These are phyloP conservation scores for Anadara kagoshimensis DNA, from an alignment of 1,140 invertebrate genomes.

Conservation along the genomic window DNA sequence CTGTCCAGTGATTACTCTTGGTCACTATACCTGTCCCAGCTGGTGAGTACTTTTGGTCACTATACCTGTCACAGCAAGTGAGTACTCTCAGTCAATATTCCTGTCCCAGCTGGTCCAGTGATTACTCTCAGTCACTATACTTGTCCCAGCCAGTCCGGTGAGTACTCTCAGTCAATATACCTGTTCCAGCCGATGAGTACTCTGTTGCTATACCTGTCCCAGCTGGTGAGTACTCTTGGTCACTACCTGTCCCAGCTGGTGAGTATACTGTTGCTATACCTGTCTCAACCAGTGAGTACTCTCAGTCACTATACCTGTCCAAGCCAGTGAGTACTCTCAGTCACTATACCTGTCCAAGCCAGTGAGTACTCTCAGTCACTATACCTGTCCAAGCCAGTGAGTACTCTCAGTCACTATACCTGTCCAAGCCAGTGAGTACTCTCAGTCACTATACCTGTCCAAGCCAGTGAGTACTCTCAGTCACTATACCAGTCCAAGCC, in stretches of 20 bases:
- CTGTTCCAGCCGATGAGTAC: neutral
- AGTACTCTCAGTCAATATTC: too few relatives aligned
- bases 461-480: too few relatives aligned
- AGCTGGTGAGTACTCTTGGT: conserved; percentile 75
- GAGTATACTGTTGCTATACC: too few relatives aligned
- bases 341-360: neutral
- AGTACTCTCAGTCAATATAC: conserved; percentile 11
- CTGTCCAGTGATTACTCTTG: too few relatives aligned
- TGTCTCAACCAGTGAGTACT: too few relatives aligned
- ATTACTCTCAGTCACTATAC: conserved; percentile 93
- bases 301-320: conserved; percentile 96
- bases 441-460: too few relatives aligned
- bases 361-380: too few relatives aligned
- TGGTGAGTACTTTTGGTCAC: conserved; percentile 51
- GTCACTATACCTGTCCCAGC: conserved; percentile 97
- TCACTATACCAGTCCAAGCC: too few relatives aligned
- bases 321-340: conserved; percentile 76
- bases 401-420: too few relatives aligned
- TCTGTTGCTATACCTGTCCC: conserved; percentile 97
- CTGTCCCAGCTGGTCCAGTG: too few relatives aligned
- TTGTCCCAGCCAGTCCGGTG: conserved; percentile 93
- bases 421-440: too few relatives aligned
- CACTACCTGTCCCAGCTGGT: neutral
- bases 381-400: conserved; percentile 93
- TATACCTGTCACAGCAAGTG: neutral